A percentile compares a stretch with the other conserved stretches of the same genome.
These are phyloP conservation scores for Pseudomyrmex gracilis DNA, from an alignment of 1,140 invertebrate species.

Conservation along the genomic window DNA sequence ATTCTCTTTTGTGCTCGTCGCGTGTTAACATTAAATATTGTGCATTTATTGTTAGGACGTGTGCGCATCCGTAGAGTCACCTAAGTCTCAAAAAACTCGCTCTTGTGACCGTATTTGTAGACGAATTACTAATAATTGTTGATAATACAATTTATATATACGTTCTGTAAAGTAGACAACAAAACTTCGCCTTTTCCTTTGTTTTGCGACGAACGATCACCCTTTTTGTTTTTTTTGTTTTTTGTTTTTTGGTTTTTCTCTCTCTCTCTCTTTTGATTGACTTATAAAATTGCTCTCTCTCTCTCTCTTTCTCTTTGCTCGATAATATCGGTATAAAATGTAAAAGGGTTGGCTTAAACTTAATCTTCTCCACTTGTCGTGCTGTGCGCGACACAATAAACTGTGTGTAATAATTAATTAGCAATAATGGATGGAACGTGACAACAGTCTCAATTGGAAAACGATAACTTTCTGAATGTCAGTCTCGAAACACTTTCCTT, in stretches of 20 bases:
- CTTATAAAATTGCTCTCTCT: conserved; percentile 45
- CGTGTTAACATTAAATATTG: conserved; percentile 47
- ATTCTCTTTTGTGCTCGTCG: conserved; percentile 36
- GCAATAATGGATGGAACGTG: conserved; percentile 77
- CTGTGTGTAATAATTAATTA: conserved; percentile 68
- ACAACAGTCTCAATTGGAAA: conserved; percentile 73
- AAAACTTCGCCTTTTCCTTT: conserved; percentile 5
- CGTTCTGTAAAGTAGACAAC: background rate
- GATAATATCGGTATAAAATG: conserved; percentile 73
- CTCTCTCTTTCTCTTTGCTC: too few species aligned
- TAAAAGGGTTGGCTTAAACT: conserved; percentile 72
- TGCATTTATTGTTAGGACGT: conserved; percentile 51
- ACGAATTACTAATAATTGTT: conserved; percentile 38
- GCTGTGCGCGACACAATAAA: conserved; percentile 23
- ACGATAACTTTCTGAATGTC: conserved; percentile 74
- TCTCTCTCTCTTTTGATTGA: conserved; percentile 11
- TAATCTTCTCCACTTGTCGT: conserved; percentile 26
- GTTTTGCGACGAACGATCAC: background rate
- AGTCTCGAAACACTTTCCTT: conserved; percentile 67
- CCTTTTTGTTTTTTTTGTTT: background rate
- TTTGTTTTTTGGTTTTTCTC: too few species aligned
- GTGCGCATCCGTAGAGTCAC: conserved; percentile 42
- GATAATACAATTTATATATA: conserved; percentile 7
- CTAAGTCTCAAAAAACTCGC: background rate
- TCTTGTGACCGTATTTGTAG: background rate